Evolutionary conservation across 2,888 invertebrate species (phyloP).

Genomic region (Drosophila infuscata): DNA sequence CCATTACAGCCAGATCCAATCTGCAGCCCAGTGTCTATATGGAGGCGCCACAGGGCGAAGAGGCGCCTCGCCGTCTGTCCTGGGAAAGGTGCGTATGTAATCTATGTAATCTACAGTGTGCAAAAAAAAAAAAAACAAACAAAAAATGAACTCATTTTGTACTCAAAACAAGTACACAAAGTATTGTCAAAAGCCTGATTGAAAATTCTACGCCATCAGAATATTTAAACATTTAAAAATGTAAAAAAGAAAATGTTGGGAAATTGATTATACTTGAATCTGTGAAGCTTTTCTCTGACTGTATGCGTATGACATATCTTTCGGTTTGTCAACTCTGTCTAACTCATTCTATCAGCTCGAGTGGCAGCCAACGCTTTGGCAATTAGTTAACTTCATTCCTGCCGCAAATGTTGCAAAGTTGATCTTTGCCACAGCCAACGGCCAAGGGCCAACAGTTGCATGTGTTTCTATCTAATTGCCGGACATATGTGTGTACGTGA

Average conservation of each 20-base stretch:
- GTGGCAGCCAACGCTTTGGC: conserved; percentile 46
- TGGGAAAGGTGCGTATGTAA: conserved; percentile 86
- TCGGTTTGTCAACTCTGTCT: conserved; percentile 34
- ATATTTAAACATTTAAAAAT: not conserved
- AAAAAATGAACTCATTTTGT: not conserved
- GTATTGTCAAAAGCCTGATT: not conserved
- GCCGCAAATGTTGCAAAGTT: conserved; percentile 55
- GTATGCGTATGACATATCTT: conserved; percentile 17
- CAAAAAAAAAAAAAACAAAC: not conserved
- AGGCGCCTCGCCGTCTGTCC: conserved; percentile 86
- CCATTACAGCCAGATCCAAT: conserved; percentile 65
- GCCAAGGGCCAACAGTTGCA: conserved; percentile 5
- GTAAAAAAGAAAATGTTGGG: not conserved
- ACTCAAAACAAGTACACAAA: not conserved
- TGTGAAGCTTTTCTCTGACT: not conserved
- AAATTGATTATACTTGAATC: not conserved
- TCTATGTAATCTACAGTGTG: conserved; percentile 41
- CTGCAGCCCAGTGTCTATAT: conserved; percentile 71
- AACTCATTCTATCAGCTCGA: conserved; percentile 29
- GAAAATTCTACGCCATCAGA: not conserved
- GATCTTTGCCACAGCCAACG: conserved; percentile 40
- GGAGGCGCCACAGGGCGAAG: conserved; percentile 80
- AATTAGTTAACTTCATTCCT: conserved; percentile 79
- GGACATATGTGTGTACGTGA: conserved; percentile 27
- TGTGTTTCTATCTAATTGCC: conserved; percentile 38